Evolutionary conservation across 2,797 vertebrate genomes (phyloP).

Genomic region (Eptatretus atami): DNA sequence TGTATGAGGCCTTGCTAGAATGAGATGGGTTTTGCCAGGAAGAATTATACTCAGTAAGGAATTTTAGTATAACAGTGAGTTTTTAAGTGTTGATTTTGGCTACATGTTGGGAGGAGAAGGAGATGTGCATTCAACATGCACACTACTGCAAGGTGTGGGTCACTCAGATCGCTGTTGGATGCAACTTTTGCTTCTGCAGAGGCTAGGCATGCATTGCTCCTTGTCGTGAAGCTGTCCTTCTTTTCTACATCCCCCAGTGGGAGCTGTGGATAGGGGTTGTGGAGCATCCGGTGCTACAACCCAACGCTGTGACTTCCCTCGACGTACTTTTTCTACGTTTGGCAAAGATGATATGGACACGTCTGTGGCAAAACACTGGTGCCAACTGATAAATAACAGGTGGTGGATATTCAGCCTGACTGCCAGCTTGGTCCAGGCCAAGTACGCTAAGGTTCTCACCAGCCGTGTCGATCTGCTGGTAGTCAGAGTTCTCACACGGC

Average conservation of each 20-base stretch:
- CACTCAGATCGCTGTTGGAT: constrained; percentile 99
- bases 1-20: too few relatives aligned
- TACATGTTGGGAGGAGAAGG: constrained; percentile 22
- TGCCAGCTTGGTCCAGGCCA: too few relatives aligned
- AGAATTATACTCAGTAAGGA: too few relatives aligned
- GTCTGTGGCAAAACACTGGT: neutral
- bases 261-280: constrained; percentile 75
- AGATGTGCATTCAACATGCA: constrained; percentile 97
- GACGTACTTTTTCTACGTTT: constrained; percentile 90
- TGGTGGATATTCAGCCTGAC: too few relatives aligned
- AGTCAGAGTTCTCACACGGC: too few relatives aligned
- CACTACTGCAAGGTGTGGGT: constrained; percentile 93
- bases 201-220: constrained; percentile 36
- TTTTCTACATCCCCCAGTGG: constrained; percentile 12
- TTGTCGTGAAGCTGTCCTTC: constrained; percentile 20
- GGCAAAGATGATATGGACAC: constrained; percentile 71
- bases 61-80: too few relatives aligned
- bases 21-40: too few relatives aligned
- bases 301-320: constrained; percentile 19
- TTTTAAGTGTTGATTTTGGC: too few relatives aligned
- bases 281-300: constrained; percentile 35
- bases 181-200: constrained; percentile 74
- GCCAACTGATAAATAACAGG: neutral
- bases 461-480: too few relatives aligned
- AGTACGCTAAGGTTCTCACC: too few relatives aligned